A percentile compares a stretch with the other conserved stretches of the same genome.
These are phyloP conservation scores for Metellina segmentata DNA, from an alignment of 2,888 invertebrate species.

Conservation along the genomic window DNA sequence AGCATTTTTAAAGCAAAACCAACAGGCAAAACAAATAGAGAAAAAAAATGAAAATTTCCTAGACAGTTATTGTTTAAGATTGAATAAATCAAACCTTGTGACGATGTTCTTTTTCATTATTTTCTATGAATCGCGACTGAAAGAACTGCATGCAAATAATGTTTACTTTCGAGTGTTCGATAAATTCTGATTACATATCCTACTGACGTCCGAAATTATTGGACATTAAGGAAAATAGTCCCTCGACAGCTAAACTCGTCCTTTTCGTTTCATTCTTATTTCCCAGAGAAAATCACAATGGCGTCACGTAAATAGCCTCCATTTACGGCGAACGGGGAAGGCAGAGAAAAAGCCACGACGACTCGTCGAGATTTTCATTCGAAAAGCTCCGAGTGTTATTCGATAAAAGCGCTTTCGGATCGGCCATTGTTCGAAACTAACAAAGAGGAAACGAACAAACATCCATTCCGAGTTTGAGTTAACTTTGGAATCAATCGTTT, in stretches of 20 bases:
- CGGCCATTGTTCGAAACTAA: background rate
- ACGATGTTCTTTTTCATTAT: no score
- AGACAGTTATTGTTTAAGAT: no score
- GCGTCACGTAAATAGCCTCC: background rate
- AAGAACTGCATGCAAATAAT: background rate
- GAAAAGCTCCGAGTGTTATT: background rate
- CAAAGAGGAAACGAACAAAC: background rate
- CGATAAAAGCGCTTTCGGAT: background rate
- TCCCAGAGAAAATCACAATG: background rate
- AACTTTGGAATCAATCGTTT: background rate
- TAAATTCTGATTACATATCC: background rate
- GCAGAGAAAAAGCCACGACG: background rate
- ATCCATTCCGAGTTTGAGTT: background rate
- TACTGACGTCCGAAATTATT: background rate
- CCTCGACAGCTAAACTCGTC: background rate
- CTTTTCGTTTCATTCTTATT: background rate
- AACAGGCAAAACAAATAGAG: no score
- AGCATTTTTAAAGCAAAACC: no score
- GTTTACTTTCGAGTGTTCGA: background rate
- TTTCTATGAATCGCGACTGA: background rate
- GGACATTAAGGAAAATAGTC: background rate
- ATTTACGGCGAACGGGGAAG: background rate
- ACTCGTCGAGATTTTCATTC: background rate
- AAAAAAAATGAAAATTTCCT: no score
- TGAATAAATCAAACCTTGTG: no score